Conservation (phyloP, 2,113 vertebrate species). For the Siniperca knerii region DNA sequence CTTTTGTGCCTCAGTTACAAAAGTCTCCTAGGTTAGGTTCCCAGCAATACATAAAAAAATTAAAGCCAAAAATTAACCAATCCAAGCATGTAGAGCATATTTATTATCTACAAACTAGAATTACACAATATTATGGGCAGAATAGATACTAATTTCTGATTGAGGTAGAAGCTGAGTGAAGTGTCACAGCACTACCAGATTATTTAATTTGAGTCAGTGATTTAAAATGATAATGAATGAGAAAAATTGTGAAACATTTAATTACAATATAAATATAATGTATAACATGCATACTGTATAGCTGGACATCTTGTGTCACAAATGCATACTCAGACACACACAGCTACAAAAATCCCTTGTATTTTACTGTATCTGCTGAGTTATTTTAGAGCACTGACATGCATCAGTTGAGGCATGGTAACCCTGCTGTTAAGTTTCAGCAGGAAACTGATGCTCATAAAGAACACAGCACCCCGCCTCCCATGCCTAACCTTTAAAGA, state of each 20-base stretch:
- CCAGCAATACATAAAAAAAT: neutral
- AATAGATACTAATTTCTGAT: neutral
- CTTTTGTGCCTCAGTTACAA: neutral
- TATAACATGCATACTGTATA: neutral
- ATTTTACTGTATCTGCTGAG: constrained; percentile 3
- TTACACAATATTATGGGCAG: neutral
- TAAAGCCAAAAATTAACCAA: neutral
- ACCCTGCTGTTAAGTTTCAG: constrained; percentile 28
- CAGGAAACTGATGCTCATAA: constrained; percentile 49
- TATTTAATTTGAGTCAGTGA: neutral
- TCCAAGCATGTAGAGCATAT: neutral
- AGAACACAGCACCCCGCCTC: constrained; percentile 21
- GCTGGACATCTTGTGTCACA: neutral
- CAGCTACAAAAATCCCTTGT: neutral
- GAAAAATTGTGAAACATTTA: neutral
- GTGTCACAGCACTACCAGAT: neutral
- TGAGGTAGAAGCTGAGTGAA: neutral
- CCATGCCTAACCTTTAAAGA: constrained; percentile 25
- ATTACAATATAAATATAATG: neutral
- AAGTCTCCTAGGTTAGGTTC: neutral
- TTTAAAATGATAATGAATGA: neutral
- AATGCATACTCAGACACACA: neutral
- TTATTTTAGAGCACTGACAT: constrained; percentile 6
- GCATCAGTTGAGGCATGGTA: constrained; percentile 17
- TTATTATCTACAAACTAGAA: neutral